Evolutionary conservation across 2,888 invertebrate species (phyloP).

Genomic region (Agrochola lychnidis): DNA sequence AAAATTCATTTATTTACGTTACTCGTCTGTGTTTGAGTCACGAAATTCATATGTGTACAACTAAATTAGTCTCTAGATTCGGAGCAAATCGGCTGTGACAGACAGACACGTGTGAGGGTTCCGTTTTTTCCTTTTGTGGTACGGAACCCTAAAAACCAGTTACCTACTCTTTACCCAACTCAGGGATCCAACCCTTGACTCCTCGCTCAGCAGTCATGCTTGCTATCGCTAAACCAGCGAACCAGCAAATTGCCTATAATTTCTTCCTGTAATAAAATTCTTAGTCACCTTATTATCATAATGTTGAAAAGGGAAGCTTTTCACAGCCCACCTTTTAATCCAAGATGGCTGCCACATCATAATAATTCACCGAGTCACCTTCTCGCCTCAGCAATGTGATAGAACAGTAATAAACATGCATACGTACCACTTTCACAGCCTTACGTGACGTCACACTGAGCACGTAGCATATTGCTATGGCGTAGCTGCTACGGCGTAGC

Average conservation of each 20-base stretch:
- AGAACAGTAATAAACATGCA: slow-evolving; percentile 59
- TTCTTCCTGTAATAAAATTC: not conserved
- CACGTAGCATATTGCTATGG: slow-evolving; percentile 66
- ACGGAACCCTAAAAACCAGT: no score
- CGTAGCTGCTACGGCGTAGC: slow-evolving; percentile 63
- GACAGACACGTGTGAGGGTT: no score
- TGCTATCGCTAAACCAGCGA: not conserved
- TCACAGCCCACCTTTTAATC: slow-evolving; percentile 23
- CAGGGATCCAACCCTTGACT: no score
- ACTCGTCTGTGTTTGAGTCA: no score
- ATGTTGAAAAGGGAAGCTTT: not conserved
- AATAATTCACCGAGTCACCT: slow-evolving; percentile 37
- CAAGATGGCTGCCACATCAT: slow-evolving; percentile 24
- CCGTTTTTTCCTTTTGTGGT: no score
- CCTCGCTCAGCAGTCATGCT: no score
- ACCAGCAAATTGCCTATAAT: not conserved
- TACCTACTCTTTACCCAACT: not conserved
- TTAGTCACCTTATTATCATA: slow-evolving; percentile 11
- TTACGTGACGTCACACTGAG: slow-evolving; percentile 56
- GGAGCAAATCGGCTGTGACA: no score
- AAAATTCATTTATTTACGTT: no score
- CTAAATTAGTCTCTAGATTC: no score
- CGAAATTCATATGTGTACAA: no score
- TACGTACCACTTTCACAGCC: slow-evolving; percentile 45
- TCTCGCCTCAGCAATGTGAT: slow-evolving; percentile 36